Evolutionary conservation across 2,797 vertebrate genomes (phyloP).

Genomic region (Numenius phaeopus): DNA sequence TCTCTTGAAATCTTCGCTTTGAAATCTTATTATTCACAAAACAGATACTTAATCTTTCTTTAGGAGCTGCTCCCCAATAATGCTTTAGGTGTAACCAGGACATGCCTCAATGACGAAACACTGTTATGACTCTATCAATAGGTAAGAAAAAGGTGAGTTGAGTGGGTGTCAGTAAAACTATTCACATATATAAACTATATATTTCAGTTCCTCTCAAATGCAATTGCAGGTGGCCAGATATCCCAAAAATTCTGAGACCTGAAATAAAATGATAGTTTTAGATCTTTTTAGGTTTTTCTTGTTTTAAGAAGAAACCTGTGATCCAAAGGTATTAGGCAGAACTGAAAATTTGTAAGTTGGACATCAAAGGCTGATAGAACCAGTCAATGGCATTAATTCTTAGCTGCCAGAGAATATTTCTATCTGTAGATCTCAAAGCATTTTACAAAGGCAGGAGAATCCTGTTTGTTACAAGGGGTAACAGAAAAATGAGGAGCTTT

Average conservation of each 20-base stretch:
- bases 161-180: not conserved
- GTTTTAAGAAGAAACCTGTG: not conserved
- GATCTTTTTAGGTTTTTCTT: not conserved
- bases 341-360: not conserved
- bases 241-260: not conserved
- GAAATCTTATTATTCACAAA: no score
- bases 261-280: not conserved
- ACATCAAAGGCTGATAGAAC: not conserved
- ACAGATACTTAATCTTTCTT: not conserved
- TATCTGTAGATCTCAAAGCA: not conserved
- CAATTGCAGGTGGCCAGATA: not conserved
- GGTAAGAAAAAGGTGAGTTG: not conserved
- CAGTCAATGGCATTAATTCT: not conserved
- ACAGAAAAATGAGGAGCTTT: not conserved
- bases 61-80: not conserved
- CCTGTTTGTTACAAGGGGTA: not conserved
- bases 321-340: not conserved
- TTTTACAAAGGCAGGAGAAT: not conserved
- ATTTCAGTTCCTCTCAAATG: not conserved
- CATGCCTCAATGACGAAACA: not conserved
- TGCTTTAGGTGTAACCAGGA: not conserved
- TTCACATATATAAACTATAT: not conserved
- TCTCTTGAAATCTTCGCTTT: no score
- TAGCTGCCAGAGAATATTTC: not conserved
- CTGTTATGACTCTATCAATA: not conserved